Evolutionary conservation across 2,113 vertebrate species (phyloP).

Genomic region (Myrmecobius fasciatus): DNA sequence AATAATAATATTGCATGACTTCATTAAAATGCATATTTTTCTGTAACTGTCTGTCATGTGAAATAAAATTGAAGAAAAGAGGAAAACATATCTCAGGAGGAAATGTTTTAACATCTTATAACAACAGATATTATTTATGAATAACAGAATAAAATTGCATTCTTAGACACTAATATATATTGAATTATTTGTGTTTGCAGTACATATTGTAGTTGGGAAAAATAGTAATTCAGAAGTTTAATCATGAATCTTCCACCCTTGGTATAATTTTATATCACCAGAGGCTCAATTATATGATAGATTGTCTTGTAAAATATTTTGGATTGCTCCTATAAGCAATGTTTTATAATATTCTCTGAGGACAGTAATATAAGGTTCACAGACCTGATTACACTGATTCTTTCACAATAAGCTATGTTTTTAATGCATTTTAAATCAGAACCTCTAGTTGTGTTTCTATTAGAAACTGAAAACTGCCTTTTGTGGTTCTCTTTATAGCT

Average conservation of each 20-base stretch:
- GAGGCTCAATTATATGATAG: conserved; percentile 69
- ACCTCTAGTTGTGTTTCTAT: conserved; percentile 51
- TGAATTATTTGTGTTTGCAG: conserved; percentile 57
- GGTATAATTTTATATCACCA: conserved; percentile 71
- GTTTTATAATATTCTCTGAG: conserved; percentile 61
- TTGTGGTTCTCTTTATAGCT: neutral
- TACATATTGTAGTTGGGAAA: conserved; percentile 68
- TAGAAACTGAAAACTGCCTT: conserved; percentile 64
- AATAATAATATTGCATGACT: neutral
- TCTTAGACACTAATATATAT: conserved; percentile 39
- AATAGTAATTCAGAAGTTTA: conserved; percentile 46
- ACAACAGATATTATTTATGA: conserved; percentile 67
- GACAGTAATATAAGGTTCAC: conserved; percentile 56
- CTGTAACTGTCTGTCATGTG: neutral
- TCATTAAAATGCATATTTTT: neutral
- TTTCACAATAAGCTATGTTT: neutral
- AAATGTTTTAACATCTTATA: neutral
- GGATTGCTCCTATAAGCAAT: conserved; percentile 67
- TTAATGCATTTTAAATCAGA: conserved; percentile 57
- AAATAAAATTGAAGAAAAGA: neutral
- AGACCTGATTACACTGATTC: conserved; percentile 63
- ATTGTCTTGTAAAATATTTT: conserved; percentile 65
- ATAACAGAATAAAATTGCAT: neutral
- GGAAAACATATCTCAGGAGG: neutral
- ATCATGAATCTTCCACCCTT: conserved; percentile 72